A percentile compares a stretch with the other conserved stretches of the same genome.
Evolutionary conservation across 1,140 invertebrate genomes (phyloP).

Genomic region (Geopemphigus sp.): DNA sequence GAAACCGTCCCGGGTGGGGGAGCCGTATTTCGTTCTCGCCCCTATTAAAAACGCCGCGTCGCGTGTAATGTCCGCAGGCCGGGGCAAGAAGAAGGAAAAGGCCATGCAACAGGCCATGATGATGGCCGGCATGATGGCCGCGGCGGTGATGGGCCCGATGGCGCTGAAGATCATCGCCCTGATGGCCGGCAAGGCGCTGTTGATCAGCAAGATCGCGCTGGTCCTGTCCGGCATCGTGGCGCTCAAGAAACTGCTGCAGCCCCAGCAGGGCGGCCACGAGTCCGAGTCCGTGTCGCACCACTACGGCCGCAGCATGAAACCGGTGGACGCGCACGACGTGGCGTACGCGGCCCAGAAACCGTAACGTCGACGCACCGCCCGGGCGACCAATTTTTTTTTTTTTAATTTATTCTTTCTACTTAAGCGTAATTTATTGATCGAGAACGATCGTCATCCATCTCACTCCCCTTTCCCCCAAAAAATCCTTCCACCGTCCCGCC

Average conservation of each 20-base stretch:
- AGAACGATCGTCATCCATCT: too few relatives aligned
- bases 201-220: constrained; percentile 79
- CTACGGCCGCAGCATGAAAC: constrained; percentile 60
- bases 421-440: too few relatives aligned
- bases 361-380: not conserved
- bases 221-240: constrained; percentile 78
- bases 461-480: too few relatives aligned
- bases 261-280: constrained; percentile 73
- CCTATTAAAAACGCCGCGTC: too few relatives aligned
- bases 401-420: not conserved
- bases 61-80: constrained; percentile 56
- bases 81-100: constrained; percentile 69
- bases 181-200: constrained; percentile 78
- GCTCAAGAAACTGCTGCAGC: constrained; percentile 71
- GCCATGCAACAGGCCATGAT: constrained; percentile 72
- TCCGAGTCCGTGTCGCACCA: constrained; percentile 69
- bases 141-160: constrained; percentile 71
- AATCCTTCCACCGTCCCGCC: too few relatives aligned
- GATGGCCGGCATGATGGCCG: constrained; percentile 72
- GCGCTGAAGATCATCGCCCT: constrained; percentile 75
- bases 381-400: not conserved
- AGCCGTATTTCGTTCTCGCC: too few relatives aligned
- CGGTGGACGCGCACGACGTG: constrained; percentile 65
- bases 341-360: constrained; percentile 72
- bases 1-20: too few relatives aligned